Evolutionary conservation across 2,888 invertebrate species (phyloP).

Genomic region (Epirrhoe alternata): DNA sequence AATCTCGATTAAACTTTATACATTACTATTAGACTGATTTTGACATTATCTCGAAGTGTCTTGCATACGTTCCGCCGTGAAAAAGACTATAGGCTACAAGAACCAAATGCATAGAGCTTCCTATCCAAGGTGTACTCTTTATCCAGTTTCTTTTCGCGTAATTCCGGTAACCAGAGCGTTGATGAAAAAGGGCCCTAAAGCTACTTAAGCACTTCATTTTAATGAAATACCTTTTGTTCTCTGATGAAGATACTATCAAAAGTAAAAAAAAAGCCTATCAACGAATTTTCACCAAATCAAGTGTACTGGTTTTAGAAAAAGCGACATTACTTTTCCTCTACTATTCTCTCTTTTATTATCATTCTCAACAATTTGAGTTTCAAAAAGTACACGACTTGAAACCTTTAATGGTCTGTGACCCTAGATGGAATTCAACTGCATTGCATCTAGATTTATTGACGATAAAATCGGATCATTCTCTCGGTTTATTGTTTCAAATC

Average conservation of each 20-base stretch:
- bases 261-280: slow-evolving; percentile 14
- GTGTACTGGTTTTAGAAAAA: neutral
- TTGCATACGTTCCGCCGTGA: no score
- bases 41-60: no score
- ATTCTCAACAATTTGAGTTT: no score
- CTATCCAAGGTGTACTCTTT: no score
- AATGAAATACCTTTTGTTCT: slow-evolving; percentile 43
- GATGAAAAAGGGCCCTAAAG: slow-evolving; percentile 24
- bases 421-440: neutral
- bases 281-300: neutral
- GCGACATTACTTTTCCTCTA: neutral
- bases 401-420: neutral
- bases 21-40: no score
- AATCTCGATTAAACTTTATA: no score
- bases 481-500: slow-evolving; percentile 24
- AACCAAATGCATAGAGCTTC: no score
- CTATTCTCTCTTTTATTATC: no score
- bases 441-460: slow-evolving; percentile 18
- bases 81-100: no score
- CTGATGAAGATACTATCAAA: slow-evolving; percentile 40
- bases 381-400: no score
- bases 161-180: neutral
- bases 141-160: neutral
- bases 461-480: slow-evolving; percentile 13
- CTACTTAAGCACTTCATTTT: slow-evolving; percentile 45